These are phyloP conservation scores for Xiphophorus maculatus DNA, from an alignment of 2,113 vertebrate genomes.

Conservation along the genomic window DNA sequence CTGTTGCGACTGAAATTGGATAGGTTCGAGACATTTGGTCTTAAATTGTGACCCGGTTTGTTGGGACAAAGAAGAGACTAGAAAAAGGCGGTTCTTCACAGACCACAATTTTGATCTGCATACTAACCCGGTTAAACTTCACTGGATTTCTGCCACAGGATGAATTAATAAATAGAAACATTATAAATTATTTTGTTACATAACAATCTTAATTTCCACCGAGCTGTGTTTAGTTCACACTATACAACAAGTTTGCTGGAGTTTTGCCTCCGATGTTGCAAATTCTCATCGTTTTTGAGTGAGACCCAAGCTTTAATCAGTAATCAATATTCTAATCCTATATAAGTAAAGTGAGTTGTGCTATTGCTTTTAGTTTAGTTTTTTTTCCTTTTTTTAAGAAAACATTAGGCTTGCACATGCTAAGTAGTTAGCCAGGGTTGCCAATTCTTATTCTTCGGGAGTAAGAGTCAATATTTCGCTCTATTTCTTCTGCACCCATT, in stretches of 20 bases:
- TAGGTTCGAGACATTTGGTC: background rate
- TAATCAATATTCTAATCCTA: background rate
- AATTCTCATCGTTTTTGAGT: too few species aligned
- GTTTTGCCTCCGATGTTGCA: too few species aligned
- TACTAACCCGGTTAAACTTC: too few species aligned
- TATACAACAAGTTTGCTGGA: too few species aligned
- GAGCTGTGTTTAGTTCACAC: too few species aligned
- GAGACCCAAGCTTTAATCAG: too few species aligned
- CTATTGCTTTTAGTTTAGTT: background rate
- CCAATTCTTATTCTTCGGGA: background rate
- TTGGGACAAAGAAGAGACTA: background rate
- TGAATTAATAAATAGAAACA: too few species aligned
- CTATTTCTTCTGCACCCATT: too few species aligned
- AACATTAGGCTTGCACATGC: background rate
- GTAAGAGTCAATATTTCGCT: too few species aligned
- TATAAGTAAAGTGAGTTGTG: background rate
- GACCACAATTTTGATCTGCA: background rate
- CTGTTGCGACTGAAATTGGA: background rate
- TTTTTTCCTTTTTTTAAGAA: background rate
- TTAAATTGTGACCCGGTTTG: background rate
- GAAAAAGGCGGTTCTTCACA: background rate
- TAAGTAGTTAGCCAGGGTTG: background rate
- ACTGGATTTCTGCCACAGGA: too few species aligned
- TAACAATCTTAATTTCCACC: too few species aligned
- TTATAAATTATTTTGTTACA: too few species aligned